phyloP scores from a whole-genome alignment of 2,797 vertebrate genomes.

The Ctenopoma multispine region DNA sequence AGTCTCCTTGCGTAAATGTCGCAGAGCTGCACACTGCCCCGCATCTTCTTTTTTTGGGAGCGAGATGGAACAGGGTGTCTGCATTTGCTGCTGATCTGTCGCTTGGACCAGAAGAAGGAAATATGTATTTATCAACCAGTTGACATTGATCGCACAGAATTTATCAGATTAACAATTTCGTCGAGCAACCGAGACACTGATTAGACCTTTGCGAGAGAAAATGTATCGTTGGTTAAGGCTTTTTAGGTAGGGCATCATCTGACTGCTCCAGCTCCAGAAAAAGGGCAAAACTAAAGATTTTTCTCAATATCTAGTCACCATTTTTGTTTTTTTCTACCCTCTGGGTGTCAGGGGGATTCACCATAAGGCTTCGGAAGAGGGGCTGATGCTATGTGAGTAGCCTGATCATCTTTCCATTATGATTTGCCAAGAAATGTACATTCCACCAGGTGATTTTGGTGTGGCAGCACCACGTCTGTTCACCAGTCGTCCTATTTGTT shows the following conservation, averaged over 20 bases:
- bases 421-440: conserved; percentile 18
- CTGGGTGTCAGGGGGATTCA: conserved; percentile 48
- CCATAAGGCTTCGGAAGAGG: conserved; percentile 39
- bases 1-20: conserved; percentile 82
- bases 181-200: conserved; percentile 14
- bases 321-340: conserved; percentile 1
- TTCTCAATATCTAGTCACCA: neutral
- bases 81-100: conserved; percentile 49
- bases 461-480: conserved; percentile 18
- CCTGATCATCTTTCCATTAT: conserved; percentile 41
- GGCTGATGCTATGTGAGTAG: conserved; percentile 68
- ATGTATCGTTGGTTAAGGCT: conserved; percentile 39
- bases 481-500: conserved; percentile 7
- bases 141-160: conserved; percentile 22
- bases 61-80: conserved; percentile 61
- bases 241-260: conserved; percentile 55
- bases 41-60: conserved; percentile 51
- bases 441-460: conserved; percentile 51
- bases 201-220: conserved; percentile 27
- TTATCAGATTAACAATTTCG: conserved; percentile 37
- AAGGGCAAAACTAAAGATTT: neutral
- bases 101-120: conserved; percentile 26
- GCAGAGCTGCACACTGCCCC: conserved; percentile 83
- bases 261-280: conserved; percentile 22
- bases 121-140: conserved; percentile 1